These are phyloP conservation scores for Pristionchus exspectatus DNA, from an alignment of 2,888 invertebrate species.

Conservation along the genomic window DNA sequence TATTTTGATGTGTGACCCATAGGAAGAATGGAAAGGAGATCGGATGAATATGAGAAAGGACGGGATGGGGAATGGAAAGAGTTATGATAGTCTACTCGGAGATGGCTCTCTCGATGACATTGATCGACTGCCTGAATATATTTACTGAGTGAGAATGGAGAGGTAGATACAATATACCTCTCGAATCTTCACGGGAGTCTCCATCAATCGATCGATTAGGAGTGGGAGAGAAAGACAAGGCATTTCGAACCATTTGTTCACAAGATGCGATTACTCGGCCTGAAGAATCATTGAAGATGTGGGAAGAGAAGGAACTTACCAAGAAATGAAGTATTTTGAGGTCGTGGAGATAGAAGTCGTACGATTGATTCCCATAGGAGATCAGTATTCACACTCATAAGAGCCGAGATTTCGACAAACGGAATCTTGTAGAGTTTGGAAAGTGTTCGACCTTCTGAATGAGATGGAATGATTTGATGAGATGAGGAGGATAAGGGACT, in stretches of 20 bases:
- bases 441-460: constrained; percentile 75
- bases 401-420: constrained; percentile 73
- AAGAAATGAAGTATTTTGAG: not conserved
- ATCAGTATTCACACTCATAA: constrained; percentile 72
- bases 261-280: constrained; percentile 53
- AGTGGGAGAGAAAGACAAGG: constrained; percentile 40
- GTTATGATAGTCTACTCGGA: not conserved
- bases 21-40: not conserved
- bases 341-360: constrained; percentile 47
- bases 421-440: constrained; percentile 75
- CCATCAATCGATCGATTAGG: constrained; percentile 51
- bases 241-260: constrained; percentile 54
- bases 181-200: constrained; percentile 42
- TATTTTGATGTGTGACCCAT: constrained; percentile 28
- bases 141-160: not conserved
- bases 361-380: constrained; percentile 67
- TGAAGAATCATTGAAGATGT: not conserved
- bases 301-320: not conserved
- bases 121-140: constrained; percentile 9
- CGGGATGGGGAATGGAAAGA: too few species aligned
- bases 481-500: constrained; percentile 9
- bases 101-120: constrained; percentile 44
- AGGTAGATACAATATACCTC: not conserved
- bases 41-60: not conserved
- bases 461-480: not conserved